Conservation (phyloP, 1,140 invertebrate species). For the Orchesella cincta region DNA sequence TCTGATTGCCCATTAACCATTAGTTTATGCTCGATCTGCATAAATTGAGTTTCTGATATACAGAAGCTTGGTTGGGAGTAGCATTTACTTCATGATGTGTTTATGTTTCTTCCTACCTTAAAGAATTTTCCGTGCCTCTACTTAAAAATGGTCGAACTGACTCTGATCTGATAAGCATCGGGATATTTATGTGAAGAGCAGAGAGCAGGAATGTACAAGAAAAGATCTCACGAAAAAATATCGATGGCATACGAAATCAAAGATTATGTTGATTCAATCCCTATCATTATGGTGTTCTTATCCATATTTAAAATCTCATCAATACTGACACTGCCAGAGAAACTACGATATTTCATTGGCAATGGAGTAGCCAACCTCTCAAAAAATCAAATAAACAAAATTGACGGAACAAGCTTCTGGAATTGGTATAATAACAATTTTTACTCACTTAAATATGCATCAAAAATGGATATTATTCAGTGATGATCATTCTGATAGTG, state of each 20-base stretch:
- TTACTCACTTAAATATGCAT: conserved; percentile 4
- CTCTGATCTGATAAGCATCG: no score
- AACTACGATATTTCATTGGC: background rate
- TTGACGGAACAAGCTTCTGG: conserved; percentile 1
- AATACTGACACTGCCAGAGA: background rate
- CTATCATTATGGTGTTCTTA: background rate
- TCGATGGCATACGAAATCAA: no score
- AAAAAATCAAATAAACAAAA: background rate
- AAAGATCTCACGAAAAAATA: no score
- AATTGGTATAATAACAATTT: conserved; percentile 13
- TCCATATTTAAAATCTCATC: background rate
- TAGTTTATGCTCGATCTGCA: background rate
- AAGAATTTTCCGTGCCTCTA: no score
- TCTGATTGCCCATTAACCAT: background rate
- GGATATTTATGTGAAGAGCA: no score
- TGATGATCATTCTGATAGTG: no score
- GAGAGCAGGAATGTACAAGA: no score
- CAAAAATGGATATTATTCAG: background rate
- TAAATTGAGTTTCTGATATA: background rate
- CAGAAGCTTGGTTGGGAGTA: no score
- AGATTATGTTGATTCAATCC: background rate
- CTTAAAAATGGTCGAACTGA: no score
- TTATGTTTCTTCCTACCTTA: no score
- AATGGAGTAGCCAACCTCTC: background rate
- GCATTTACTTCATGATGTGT: no score